Conservation (phyloP, 2,113 vertebrate species). For the Pelecanus crispus region DNA sequence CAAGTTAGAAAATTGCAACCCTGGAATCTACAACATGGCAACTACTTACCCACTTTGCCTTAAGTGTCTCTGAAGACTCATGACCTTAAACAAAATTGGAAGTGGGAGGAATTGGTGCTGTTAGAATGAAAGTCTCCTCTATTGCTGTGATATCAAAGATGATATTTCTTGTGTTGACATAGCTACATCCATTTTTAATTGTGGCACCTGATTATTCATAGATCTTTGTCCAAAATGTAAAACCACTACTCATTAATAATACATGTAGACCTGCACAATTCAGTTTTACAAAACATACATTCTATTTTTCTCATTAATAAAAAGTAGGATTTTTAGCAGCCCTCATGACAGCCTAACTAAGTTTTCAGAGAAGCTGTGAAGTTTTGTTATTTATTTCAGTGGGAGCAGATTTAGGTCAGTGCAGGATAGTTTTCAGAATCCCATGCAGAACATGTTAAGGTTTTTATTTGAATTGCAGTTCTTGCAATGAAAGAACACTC, state of each 20-base stretch:
- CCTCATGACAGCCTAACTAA: neutral
- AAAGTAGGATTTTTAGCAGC: neutral
- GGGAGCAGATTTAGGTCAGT: neutral
- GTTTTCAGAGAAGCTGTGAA: neutral
- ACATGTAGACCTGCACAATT: neutral
- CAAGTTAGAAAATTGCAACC: neutral
- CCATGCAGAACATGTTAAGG: neutral
- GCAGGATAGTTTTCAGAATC: neutral
- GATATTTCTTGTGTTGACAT: neutral
- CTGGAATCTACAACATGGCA: neutral
- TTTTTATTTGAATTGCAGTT: neutral
- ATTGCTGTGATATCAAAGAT: neutral
- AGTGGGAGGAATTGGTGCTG: neutral
- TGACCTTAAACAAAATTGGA: neutral
- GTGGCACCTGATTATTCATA: neutral
- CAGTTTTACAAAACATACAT: neutral
- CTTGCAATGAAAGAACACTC: neutral
- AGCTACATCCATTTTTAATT: conserved; percentile 1
- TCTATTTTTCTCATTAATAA: neutral
- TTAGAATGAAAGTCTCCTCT: neutral
- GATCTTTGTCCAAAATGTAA: neutral
- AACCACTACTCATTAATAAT: neutral
- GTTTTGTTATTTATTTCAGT: neutral
- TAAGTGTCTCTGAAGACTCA: neutral
- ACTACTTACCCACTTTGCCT: neutral